Percentiles rank a stretch among this genome's conserved stretches.
Conservation (phyloP, 1,140 invertebrate genomes). For the Gryllus bimaculatus region DNA sequence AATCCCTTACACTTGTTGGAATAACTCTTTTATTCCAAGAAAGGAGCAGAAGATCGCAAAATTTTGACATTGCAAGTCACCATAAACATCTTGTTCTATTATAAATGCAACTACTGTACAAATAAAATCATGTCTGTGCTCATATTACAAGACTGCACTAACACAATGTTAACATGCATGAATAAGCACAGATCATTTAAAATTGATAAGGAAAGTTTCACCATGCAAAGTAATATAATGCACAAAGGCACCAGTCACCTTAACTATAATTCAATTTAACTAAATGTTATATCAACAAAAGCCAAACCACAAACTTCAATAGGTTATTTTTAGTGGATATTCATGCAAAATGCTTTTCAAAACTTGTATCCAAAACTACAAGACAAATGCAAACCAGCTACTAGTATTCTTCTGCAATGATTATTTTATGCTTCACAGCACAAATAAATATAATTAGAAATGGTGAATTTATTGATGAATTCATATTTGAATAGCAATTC, state of each 20-base stretch:
- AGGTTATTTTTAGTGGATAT: background rate
- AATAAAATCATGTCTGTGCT: constrained; percentile 5
- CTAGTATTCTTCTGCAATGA: background rate
- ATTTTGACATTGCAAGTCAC: background rate
- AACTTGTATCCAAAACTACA: background rate
- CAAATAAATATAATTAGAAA: too few relatives aligned
- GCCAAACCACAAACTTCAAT: background rate
- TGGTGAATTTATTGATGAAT: background rate
- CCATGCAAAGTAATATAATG: background rate
- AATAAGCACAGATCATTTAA: background rate
- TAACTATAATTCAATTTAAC: background rate
- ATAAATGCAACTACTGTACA: background rate
- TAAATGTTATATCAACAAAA: constrained; percentile 6
- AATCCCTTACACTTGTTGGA: background rate
- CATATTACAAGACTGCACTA: background rate
- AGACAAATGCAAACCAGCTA: background rate
- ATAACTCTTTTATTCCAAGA: background rate
- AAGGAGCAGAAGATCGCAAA: background rate
- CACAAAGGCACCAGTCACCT: background rate
- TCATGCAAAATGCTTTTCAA: background rate
- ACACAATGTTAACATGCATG: background rate
- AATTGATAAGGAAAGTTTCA: background rate
- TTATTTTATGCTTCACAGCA: background rate
- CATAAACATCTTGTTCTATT: background rate
- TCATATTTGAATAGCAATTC: background rate